Percentiles rank a stretch among this genome's conserved stretches.
Evolutionary conservation across 2,113 vertebrate genomes (phyloP).

Genomic region (Procavia capensis): DNA sequence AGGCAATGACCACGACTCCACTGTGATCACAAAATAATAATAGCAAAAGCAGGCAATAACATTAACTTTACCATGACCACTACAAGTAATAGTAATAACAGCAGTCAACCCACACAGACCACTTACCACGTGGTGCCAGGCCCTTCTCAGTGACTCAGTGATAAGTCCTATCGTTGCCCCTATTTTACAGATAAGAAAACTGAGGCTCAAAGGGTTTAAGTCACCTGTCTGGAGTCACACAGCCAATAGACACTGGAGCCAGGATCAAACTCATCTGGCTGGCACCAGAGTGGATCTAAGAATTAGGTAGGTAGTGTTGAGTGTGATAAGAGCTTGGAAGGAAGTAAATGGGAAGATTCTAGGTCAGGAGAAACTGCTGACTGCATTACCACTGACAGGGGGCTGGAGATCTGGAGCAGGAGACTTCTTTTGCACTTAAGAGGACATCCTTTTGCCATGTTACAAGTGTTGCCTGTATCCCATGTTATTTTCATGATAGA

Average conservation of each 20-base stretch:
- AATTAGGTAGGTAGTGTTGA: background rate
- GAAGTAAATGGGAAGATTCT: background rate
- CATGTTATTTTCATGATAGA: background rate
- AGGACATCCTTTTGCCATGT: background rate
- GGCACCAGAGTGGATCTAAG: background rate
- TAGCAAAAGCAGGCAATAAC: no score
- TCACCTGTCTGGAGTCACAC: background rate
- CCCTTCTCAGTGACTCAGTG: background rate
- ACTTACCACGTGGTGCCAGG: background rate
- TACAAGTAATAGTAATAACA: fast-evolving
- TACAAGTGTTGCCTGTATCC: background rate
- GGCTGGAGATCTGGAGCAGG: fast-evolving
- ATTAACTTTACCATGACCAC: fast-evolving
- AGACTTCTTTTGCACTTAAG: background rate
- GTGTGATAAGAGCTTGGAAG: background rate
- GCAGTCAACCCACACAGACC: background rate
- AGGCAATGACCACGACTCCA: fast-evolving
- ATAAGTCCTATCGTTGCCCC: background rate
- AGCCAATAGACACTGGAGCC: background rate
- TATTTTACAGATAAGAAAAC: background rate
- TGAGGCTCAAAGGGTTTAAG: background rate
- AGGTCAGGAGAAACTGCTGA: background rate
- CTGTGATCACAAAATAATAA: fast-evolving
- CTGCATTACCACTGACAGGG: background rate
- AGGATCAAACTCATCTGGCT: background rate